A percentile compares a stretch with the other conserved stretches of the same genome.
Conservation (phyloP, 2,113 vertebrate genomes). For the Clarias macrocephalus region DNA sequence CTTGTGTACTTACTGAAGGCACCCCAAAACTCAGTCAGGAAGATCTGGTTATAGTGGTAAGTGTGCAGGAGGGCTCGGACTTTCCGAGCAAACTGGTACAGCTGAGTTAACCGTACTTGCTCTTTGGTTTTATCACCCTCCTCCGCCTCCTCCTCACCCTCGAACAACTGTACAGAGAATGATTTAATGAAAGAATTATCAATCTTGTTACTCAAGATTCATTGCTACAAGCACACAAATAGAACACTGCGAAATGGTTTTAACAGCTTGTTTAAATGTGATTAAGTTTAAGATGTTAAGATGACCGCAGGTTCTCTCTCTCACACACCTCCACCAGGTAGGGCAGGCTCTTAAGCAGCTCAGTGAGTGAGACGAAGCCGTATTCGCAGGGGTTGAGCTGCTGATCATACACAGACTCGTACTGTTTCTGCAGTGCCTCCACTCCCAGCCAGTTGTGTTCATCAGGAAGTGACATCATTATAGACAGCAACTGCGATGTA, state of each 20-base stretch:
- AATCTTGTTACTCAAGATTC: background rate
- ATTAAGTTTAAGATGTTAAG: background rate
- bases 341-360: constrained; percentile 91
- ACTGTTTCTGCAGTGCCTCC: constrained; percentile 79
- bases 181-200: background rate
- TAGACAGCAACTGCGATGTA: constrained; percentile 86
- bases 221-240: background rate
- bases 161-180: constrained; percentile 75
- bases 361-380: constrained; percentile 90
- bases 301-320: background rate
- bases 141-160: constrained; percentile 59
- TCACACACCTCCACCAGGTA: constrained; percentile 87
- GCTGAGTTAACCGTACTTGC: constrained; percentile 83
- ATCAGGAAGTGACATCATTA: constrained; percentile 91
- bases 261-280: background rate
- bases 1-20: constrained; percentile 91
- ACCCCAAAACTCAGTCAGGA: constrained; percentile 86
- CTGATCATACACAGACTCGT: constrained; percentile 71
- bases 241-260: background rate
- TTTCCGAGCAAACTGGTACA: constrained; percentile 91
- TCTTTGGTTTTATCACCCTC: constrained; percentile 63
- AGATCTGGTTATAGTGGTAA: constrained; percentile 98
- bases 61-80: constrained; percentile 90
- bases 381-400: constrained; percentile 95
- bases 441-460: constrained; percentile 65